Base-by-base conservation (phyloP, 2,113 vertebrate genomes). In the Nettapus auritus region DNA sequence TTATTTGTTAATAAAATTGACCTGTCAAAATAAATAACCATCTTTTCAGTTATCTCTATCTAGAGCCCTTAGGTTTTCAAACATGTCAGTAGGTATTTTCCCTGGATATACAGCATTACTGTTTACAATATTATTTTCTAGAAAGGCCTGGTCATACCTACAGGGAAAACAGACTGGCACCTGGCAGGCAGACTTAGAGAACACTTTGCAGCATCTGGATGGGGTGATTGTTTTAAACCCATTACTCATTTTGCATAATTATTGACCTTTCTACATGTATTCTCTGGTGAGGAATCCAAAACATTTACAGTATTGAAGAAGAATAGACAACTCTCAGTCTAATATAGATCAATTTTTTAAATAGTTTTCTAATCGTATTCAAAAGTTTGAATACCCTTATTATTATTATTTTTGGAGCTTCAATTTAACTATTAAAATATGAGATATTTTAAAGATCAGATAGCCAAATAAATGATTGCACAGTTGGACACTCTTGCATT, bases 161-260 rank as follows among this genome's bases (percentile, higher is more conserved):
- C 36, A 88, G 86, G 76, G 78, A 83, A 95, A 90, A 84, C 81
- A 95, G 13, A 10, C 7, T 73, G 68, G 89, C 83, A 95, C 73
- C 93, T 97, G 95, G 91, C 71, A 92, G 86, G 48, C 33, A 83
- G 57, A 71, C 83, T 94, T 79, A 86, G 73, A 92, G 71, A 95
- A 86, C 96, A 83, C 84, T 94, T 82, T 96, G 82, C 60, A 95
- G 83, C 96, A 97, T 92, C 91, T 97, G 93, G 11, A 36, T 95
- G 46, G 50, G 57, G 56, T 76, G 93, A 88, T 93, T 96, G 88
- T 77, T 96, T 90, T 82, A 95, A 97, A 86, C 53, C 75, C 62
- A 76, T 98, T 76, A 96, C 96, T 97, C 97, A 92, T 97, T 97
- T 97, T 97, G 94, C 92, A 89, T 97, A 97, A 97, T 96, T 93